Evolutionary conservation across 2,888 invertebrate genomes (phyloP).

Genomic region (Drosophila falleni): DNA sequence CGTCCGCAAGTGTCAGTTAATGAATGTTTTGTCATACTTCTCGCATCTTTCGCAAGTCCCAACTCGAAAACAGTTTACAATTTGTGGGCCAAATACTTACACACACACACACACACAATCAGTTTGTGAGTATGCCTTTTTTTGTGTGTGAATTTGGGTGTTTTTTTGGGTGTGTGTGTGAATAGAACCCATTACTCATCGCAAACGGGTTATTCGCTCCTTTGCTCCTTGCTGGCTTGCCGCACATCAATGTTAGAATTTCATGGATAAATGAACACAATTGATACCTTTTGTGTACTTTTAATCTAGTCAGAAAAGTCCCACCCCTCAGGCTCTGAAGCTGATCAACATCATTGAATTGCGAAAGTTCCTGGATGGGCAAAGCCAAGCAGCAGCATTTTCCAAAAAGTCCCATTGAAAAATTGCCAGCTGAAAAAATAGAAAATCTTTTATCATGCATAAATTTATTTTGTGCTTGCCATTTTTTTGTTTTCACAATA

Average conservation of each 20-base stretch:
- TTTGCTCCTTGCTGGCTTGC: slow-evolving; percentile 25
- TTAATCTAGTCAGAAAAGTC: slow-evolving; percentile 53
- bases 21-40: slow-evolving; percentile 70
- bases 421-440: slow-evolving; percentile 50
- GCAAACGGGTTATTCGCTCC: slow-evolving; percentile 37
- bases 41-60: slow-evolving; percentile 48
- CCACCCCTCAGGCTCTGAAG: slow-evolving; percentile 16
- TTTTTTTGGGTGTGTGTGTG: slow-evolving; percentile 1
- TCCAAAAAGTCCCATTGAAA: slow-evolving; percentile 10
- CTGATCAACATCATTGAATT: slow-evolving; percentile 16
- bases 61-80: slow-evolving; percentile 38
- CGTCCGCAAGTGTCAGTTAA: slow-evolving; percentile 68
- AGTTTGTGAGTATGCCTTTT: slow-evolving; percentile 2
- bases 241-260: slow-evolving; percentile 65
- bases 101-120: slow-evolving; percentile 20
- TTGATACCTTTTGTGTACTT: slow-evolving; percentile 73
- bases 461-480: slow-evolving; percentile 13
- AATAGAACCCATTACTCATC: slow-evolving; percentile 56
- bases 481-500: slow-evolving; percentile 1
- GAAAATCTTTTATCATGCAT: slow-evolving; percentile 20
- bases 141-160: slow-evolving; percentile 29
- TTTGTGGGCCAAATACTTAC: slow-evolving; percentile 13
- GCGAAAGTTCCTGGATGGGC: slow-evolving; percentile 3
- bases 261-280: slow-evolving; percentile 71
- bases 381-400: slow-evolving; percentile 4